A percentile compares a stretch with the other conserved stretches of the same genome.
phyloP scores from a whole-genome alignment of 2,888 invertebrate species.

The Athrips mouffetella region DNA sequence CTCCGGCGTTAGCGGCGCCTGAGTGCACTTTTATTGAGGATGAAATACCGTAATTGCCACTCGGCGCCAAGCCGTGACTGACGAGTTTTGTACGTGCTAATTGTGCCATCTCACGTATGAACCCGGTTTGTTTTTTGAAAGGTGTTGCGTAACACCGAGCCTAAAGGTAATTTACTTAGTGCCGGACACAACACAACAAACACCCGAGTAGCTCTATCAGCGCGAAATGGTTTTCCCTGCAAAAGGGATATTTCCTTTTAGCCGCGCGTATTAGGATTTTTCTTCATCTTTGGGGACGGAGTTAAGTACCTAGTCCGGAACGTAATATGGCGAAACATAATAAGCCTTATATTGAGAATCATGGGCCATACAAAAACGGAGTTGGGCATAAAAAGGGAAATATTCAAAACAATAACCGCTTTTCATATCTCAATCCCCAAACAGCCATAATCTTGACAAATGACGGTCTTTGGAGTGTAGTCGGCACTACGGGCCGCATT shows the following conservation, averaged over 20 bases:
- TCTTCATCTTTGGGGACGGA: conserved; percentile 14
- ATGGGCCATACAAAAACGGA: conserved; percentile 31
- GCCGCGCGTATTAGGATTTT: conserved; percentile 5
- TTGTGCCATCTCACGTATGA: conserved; percentile 49
- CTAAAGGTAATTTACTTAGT: conserved; percentile 3
- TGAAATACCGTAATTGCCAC: conserved; percentile 73
- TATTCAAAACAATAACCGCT: conserved; percentile 74
- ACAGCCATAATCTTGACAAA: conserved; percentile 75
- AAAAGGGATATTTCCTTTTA: neutral
- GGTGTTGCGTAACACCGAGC: conserved; percentile 1
- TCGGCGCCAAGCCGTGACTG: conserved; percentile 64
- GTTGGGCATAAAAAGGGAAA: conserved; percentile 51
- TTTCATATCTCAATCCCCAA: conserved; percentile 71
- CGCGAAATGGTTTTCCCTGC: neutral
- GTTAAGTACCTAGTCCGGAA: conserved; percentile 21
- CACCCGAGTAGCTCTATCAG: neutral
- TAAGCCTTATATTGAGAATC: conserved; percentile 33
- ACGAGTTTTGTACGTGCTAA: conserved; percentile 67
- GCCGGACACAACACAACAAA: neutral
- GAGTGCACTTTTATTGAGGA: conserved; percentile 75
- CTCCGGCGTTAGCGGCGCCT: conserved; percentile 57
- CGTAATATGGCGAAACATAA: conserved; percentile 23
- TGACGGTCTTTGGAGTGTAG: conserved; percentile 70
- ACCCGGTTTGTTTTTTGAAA: conserved; percentile 28
- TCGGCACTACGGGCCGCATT: conserved; percentile 63